Evolutionary conservation across 2,888 invertebrate species (phyloP), one percentile per base, ranked within the genome.

Genomic region (Drosophila tripunctata): DNA sequence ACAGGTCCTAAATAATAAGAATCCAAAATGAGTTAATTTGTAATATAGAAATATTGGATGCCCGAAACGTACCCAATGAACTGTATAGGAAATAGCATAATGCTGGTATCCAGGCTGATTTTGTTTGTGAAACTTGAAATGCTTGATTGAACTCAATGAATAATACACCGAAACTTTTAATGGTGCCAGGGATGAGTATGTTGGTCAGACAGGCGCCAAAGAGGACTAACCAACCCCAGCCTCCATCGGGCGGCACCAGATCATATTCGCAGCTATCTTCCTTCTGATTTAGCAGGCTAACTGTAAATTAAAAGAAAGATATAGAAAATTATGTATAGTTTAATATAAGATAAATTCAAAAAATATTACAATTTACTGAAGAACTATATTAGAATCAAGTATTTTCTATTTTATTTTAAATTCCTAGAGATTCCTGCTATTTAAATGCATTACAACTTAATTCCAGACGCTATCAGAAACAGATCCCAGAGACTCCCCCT

Each of bases 71-170:
- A 96, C 96, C 96, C 89, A 96, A 93, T 75, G 96, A 96, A 91
- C 96, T 96, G 93, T 96, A 97, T 3, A 97, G 93, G 90, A 96
- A 97, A 90, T 97, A 97, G 88, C 96, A 96, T 5, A 97, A 91
- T 0, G 96, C 96, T n/a, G 96, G 96, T 77, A 97, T 96, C 93
- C 96, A 96, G 0, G 96, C 94, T 0, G 96, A 96, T 6, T 94
- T 93, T 0, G 95, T 93, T 0, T 95, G 93, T 2, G 95, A 93
- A 0, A 96, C 93, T 3, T 96, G 90, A 89, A 96, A 97, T 15
- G 95, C 95, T 76, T 96, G 95, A 63, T 95, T 92, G 90, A 97
- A 96, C 88, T 96, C 96, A 33, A 96, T 94, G 85, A 96, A 94
- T 0, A 97, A 92, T 0, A 97, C 96, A 10, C 97, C 97, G 86